Percentiles rank a stretch among this genome's conserved stretches.
Conservation (phyloP, 1,140 invertebrate species). For the Trigoniulus corallinus region DNA sequence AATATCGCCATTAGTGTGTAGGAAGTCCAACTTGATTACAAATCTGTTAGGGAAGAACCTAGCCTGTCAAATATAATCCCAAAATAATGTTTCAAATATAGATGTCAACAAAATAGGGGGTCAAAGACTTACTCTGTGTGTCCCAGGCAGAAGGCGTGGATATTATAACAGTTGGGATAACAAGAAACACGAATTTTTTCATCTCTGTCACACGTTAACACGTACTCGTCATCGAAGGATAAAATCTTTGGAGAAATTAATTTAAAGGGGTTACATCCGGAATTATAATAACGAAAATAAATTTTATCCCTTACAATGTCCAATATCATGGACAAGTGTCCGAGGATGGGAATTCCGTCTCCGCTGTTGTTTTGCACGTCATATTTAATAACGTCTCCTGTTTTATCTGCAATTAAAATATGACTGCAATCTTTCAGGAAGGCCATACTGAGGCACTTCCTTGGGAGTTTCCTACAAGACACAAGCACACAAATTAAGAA, state of each 20-base stretch:
- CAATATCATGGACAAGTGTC: conserved; percentile 71
- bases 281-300: neutral
- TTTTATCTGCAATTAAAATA: conserved; percentile 41
- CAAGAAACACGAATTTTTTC: conserved; percentile 79
- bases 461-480: neutral
- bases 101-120: neutral
- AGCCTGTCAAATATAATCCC: neutral
- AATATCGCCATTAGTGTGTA: conserved; percentile 35
- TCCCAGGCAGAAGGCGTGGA: conserved; percentile 67
- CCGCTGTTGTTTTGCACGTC: conserved; percentile 36
- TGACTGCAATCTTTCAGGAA: neutral
- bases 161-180: conserved; percentile 72
- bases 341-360: conserved; percentile 45
- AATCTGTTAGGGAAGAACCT: conserved; percentile 32
- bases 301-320: conserved; percentile 37
- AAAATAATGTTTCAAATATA: conserved; percentile 3
- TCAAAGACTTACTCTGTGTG: conserved; percentile 47
- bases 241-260: conserved; percentile 28
- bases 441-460: neutral
- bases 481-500: neutral
- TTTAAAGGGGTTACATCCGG: neutral
- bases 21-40: conserved; percentile 45
- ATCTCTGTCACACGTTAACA: conserved; percentile 76
- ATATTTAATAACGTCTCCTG: conserved; percentile 66
- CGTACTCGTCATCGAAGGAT: conserved; percentile 44